A percentile compares a stretch with the other conserved stretches of the same genome.
Conservation (phyloP, 2,888 invertebrate genomes). For the Pachliopta kotzebuea region DNA sequence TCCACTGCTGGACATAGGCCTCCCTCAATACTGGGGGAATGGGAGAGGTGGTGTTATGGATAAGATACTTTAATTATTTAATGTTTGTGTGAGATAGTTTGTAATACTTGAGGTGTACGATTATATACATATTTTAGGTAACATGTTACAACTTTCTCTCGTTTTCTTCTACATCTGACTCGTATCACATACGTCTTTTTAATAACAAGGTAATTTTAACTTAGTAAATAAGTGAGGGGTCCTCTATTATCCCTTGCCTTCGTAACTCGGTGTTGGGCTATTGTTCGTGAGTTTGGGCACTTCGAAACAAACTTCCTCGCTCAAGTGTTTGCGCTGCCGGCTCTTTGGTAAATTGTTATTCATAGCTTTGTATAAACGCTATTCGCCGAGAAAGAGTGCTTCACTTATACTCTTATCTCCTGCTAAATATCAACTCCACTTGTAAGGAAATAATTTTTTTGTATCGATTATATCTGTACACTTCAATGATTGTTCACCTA, state of each 20-base stretch:
- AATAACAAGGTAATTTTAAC: constrained; percentile 17
- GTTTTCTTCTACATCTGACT: background rate
- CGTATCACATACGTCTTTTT: constrained; percentile 6
- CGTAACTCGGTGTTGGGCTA: constrained; percentile 61
- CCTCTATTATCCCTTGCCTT: constrained; percentile 48
- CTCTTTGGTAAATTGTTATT: constrained; percentile 79
- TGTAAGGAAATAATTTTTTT: constrained; percentile 58
- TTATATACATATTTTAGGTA: too few relatives aligned
- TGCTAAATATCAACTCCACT: constrained; percentile 65
- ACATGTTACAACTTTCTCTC: background rate
- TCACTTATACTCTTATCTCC: constrained; percentile 67
- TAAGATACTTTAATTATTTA: too few relatives aligned
- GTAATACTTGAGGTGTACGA: too few relatives aligned
- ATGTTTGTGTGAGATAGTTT: too few relatives aligned
- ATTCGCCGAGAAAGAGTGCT: constrained; percentile 69
- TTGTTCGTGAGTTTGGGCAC: constrained; percentile 75
- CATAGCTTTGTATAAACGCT: constrained; percentile 76
- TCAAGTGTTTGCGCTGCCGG: constrained; percentile 74
- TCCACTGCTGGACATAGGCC: too few relatives aligned
- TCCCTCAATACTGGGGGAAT: too few relatives aligned
- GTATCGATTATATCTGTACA: constrained; percentile 10
- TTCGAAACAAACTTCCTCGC: constrained; percentile 74
- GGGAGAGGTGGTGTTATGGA: too few relatives aligned
- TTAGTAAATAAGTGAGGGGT: constrained; percentile 35
- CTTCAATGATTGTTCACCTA: background rate